Percentiles rank a stretch among this genome's conserved stretches.
phyloP scores from a whole-genome alignment of 2,113 vertebrate species.

The Rhinoderma darwinii region DNA sequence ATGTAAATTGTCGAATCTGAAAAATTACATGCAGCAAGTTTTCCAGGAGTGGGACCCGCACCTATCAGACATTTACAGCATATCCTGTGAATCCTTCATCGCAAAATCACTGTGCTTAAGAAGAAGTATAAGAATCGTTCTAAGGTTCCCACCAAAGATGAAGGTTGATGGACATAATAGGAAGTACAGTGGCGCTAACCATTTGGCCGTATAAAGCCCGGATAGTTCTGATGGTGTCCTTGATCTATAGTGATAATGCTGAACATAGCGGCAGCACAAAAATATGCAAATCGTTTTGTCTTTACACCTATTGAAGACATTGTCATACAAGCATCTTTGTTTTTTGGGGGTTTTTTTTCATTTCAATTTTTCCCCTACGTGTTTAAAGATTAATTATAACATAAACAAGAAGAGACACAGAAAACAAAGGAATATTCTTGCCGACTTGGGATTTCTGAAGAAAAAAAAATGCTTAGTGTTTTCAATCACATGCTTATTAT shows the following conservation, averaged over 20 bases:
- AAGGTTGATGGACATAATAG: neutral
- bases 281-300: neutral
- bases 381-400: constrained; percentile 18
- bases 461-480: constrained; percentile 14
- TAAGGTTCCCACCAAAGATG: neutral
- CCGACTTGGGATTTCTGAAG: neutral
- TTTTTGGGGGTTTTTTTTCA: neutral
- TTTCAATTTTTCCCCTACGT: constrained; percentile 4
- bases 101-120: too few relatives aligned
- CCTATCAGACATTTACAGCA: too few relatives aligned
- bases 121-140: neutral
- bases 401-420: neutral
- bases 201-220: neutral
- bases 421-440: constrained; percentile 27
- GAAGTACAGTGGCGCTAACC: too few relatives aligned
- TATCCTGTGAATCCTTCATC: too few relatives aligned
- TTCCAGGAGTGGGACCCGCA: too few relatives aligned
- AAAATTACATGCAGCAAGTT: too few relatives aligned
- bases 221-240: too few relatives aligned
- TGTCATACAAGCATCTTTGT: neutral
- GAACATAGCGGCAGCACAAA: neutral
- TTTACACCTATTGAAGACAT: neutral
- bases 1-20: too few relatives aligned
- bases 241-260: neutral
- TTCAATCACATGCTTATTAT: constrained; percentile 41